Evolutionary conservation across 2,113 vertebrate genomes (phyloP), one percentile per base, ranked within the genome.

Genomic region (Mohoua ochrocephala): DNA sequence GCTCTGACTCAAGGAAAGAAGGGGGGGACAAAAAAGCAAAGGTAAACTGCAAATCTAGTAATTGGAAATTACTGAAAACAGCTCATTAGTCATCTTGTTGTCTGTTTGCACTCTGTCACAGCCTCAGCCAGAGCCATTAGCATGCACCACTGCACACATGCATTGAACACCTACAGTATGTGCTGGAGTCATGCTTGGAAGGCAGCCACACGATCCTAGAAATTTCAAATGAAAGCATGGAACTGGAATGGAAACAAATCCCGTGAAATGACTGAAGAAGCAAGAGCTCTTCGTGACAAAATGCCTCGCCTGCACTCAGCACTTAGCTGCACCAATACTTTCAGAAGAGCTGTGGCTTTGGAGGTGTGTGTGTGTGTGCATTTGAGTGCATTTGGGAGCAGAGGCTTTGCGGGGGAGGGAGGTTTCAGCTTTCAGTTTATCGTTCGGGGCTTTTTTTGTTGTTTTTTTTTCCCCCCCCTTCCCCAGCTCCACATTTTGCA

Each of bases 1-100:
- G 88, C 89, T 92, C 82, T 41, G 56, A 68, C 30, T 95, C 87
- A 96, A 84, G 71, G 67, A 90, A 85, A 89, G 14, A 82, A 75
- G 19, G 1, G 26, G n/a, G 11, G 8, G 18, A 59, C n/a, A 31
- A 49, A 78, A 84, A 70, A 80, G 70, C 37, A 82, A 95, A 97
- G 91, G 94, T 93, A 96, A 95, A 92, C 92, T 93, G 91, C 76
- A 96, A 94, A 96, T 91, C 65, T 78, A 70, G 95, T 95, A 95
- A 95, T 86, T 96, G 88, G 91, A 96, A 96, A 97, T 95, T 95
- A 97, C 92, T 94, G 96, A 91, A 96, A 97, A 95, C 95, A 95
- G 93, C 95, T 95, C 96, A 93, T 97, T 97, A 96, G 95, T 96
- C 76, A 95, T 95, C 73, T 89, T 91, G 87, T 93, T 97, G 91